Conservation (phyloP, 1,140 invertebrate species). For the Kradibia gibbosae region DNA sequence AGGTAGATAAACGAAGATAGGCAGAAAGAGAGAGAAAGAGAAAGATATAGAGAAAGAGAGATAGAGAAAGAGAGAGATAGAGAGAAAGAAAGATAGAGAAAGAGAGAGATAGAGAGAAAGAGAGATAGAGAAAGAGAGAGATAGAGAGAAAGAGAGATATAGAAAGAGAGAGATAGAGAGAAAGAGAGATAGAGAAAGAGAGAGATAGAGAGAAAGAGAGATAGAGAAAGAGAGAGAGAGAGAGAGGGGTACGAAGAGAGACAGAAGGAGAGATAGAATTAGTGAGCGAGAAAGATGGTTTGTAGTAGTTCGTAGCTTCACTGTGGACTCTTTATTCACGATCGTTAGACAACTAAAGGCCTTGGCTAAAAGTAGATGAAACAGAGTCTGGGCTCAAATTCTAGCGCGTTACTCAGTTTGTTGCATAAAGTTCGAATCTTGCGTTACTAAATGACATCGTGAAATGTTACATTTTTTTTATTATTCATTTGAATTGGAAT, state of each 20-base stretch:
- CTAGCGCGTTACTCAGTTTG: not conserved
- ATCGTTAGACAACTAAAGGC: constrained; percentile 55
- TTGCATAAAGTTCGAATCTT: not conserved
- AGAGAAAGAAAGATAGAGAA: not conserved
- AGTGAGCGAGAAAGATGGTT: constrained; percentile 49
- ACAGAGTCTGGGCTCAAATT: constrained; percentile 33
- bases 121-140: constrained; percentile 23
- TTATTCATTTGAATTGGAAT: not conserved
- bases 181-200: not conserved
- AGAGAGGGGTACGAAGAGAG: not conserved
- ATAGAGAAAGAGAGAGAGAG: not conserved
- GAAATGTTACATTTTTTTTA: not conserved
- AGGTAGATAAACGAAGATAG: not conserved
- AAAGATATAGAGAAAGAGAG: constrained; percentile 10
- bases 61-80: not conserved
- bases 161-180: not conserved
- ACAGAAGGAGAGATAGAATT: constrained; percentile 6
- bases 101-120: constrained; percentile 18
- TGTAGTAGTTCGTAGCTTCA: constrained; percentile 51
- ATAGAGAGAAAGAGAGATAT: constrained; percentile 56
- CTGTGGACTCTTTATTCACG: constrained; percentile 54
- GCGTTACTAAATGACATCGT: not conserved
- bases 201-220: constrained; percentile 9
- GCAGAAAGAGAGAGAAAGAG: not conserved
- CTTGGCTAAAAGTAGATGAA: constrained; percentile 72